Evolutionary conservation across 2,113 vertebrate genomes (phyloP).

Genomic region (Grammomys dolichurus): DNA sequence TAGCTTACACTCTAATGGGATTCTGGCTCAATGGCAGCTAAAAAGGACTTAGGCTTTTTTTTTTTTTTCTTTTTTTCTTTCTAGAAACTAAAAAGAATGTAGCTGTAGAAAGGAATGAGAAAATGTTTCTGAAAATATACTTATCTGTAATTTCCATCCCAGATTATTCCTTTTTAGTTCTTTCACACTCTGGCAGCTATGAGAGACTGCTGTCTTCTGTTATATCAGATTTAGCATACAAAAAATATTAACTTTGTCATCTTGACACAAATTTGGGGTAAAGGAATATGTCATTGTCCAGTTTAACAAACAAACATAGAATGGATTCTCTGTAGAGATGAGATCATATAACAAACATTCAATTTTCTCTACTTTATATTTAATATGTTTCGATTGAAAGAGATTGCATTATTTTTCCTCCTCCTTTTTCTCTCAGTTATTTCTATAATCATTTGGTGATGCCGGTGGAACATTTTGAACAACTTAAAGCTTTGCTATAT

Average conservation of each 20-base stretch:
- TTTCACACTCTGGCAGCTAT: background rate
- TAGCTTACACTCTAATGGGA: conserved; percentile 74
- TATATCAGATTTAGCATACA: background rate
- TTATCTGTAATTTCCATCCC: conserved; percentile 30
- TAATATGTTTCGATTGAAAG: background rate
- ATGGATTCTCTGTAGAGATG: background rate
- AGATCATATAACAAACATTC: background rate
- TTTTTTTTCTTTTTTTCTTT: background rate
- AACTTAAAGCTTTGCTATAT: background rate
- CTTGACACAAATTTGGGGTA: conserved; percentile 4
- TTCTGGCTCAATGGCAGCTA: conserved; percentile 78
- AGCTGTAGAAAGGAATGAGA: conserved; percentile 25
- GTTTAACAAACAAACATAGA: background rate
- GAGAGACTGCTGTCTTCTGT: background rate
- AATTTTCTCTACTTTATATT: background rate
- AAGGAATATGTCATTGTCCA: background rate
- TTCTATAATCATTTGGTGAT: background rate
- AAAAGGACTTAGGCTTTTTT: conserved; percentile 27
- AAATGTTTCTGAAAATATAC: conserved; percentile 42
- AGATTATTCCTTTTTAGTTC: background rate
- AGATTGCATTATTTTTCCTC: background rate
- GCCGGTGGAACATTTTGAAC: background rate
- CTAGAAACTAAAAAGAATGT: background rate
- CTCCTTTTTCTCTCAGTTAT: background rate
- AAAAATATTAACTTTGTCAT: background rate